Conservation (phyloP, 2,888 invertebrate genomes). For the Perizoma affinitatum region DNA sequence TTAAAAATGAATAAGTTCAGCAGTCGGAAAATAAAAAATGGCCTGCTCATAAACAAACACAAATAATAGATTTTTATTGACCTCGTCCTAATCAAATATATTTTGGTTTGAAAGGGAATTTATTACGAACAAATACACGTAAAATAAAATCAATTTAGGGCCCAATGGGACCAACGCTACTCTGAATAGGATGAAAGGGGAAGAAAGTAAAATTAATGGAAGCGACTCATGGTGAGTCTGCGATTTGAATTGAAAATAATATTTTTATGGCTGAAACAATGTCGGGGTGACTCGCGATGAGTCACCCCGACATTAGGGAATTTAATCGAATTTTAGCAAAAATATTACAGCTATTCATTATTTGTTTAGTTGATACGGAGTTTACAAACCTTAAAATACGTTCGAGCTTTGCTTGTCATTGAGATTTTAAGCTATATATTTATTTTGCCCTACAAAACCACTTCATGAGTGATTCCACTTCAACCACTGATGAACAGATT, state of each 20-base stretch:
- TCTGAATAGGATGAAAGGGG: slow-evolving; percentile 53
- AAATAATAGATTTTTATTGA: slow-evolving; percentile 39
- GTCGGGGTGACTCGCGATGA: slow-evolving; percentile 32
- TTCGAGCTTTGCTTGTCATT: too few species aligned
- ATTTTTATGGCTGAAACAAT: slow-evolving; percentile 55
- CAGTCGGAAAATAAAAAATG: slow-evolving; percentile 27
- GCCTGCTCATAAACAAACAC: slow-evolving; percentile 33
- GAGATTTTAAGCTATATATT: neutral
- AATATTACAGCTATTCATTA: neutral
- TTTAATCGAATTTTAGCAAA: slow-evolving; percentile 38
- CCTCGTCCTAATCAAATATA: slow-evolving; percentile 36
- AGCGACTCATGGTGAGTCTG: slow-evolving; percentile 57
- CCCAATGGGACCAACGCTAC: slow-evolving; percentile 46
- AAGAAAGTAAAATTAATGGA: slow-evolving; percentile 58
- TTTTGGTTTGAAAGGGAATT: slow-evolving; percentile 34
- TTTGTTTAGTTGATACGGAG: neutral
- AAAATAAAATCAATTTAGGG: slow-evolving; percentile 64
- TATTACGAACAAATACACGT: slow-evolving; percentile 43
- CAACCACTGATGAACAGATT: too few species aligned
- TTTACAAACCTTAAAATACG: too few species aligned
- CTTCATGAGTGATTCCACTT: too few species aligned
- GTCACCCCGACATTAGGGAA: slow-evolving; percentile 42
- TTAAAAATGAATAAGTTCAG: slow-evolving; percentile 21
- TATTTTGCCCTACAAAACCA: too few species aligned
- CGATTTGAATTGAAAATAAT: slow-evolving; percentile 50